Evolutionary conservation across 2,113 vertebrate species (phyloP).

Genomic region (Nycticryphes semicollaris): DNA sequence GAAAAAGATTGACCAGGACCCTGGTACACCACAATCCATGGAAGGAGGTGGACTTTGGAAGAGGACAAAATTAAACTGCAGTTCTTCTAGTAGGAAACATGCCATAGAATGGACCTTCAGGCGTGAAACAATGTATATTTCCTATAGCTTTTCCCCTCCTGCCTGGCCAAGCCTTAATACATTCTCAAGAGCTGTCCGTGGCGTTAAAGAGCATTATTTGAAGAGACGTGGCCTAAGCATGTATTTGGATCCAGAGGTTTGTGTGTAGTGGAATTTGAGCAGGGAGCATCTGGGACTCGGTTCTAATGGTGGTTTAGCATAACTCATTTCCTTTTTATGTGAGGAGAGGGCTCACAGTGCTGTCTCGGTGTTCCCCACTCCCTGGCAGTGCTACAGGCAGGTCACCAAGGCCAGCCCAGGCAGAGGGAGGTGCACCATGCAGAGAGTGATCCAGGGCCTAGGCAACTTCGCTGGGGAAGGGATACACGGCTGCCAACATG

Average conservation of each 20-base stretch:
- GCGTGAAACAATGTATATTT: conserved; percentile 38
- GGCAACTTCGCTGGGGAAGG: not conserved
- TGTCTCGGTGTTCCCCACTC: not conserved
- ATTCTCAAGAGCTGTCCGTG: not conserved
- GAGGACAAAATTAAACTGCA: conserved; percentile 16
- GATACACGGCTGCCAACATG: not conserved
- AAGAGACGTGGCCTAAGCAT: not conserved
- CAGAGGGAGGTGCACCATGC: not conserved
- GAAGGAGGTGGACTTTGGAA: conserved; percentile 32
- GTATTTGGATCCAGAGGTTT: not conserved
- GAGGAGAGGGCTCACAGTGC: not conserved
- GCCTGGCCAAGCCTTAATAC: not conserved
- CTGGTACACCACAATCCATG: conserved; percentile 18
- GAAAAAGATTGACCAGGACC: not conserved
- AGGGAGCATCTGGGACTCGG: not conserved
- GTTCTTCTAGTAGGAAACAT: conserved; percentile 13
- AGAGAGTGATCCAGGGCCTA: not conserved
- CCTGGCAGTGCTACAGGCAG: not conserved
- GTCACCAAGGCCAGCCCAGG: not conserved
- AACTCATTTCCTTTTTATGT: not conserved
- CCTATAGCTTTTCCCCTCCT: not conserved
- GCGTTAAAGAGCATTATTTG: not conserved
- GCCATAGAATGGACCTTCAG: not conserved
- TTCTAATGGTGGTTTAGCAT: not conserved
- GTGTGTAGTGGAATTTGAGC: not conserved